phyloP scores from a whole-genome alignment of 1,140 invertebrate genomes.

The Chironomus striatipennis region DNA sequence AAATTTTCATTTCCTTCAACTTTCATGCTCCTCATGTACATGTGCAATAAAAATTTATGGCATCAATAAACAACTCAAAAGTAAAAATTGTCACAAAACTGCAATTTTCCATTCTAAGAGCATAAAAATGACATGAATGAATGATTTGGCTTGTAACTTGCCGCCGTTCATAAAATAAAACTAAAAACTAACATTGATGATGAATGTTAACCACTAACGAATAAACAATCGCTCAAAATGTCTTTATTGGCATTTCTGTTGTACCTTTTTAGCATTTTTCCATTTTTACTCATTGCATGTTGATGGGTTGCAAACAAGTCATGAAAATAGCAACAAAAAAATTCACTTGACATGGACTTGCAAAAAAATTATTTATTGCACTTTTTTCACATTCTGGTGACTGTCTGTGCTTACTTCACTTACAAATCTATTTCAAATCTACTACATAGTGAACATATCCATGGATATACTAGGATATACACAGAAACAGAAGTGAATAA shows the following conservation, averaged over 20 bases:
- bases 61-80: neutral
- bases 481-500: neutral
- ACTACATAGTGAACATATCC: neutral
- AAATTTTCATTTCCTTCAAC: slow-evolving; percentile 5
- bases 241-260: neutral
- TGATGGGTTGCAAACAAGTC: neutral
- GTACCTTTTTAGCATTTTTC: neutral
- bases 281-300: neutral
- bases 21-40: neutral
- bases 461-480: neutral
- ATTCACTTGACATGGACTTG: neutral
- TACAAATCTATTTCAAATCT: neutral
- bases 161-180: neutral
- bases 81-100: neutral
- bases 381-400: no score
- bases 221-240: slow-evolving; percentile 8
- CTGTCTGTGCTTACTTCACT: neutral
- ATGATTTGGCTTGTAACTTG: neutral
- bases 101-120: neutral
- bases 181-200: no score
- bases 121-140: neutral
- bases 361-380: slow-evolving; percentile 9
- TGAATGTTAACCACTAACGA: neutral
- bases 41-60: slow-evolving; percentile 16
- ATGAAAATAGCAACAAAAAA: neutral